Percentiles rank a stretch among this genome's conserved stretches.
phyloP scores from a whole-genome alignment of 2,797 vertebrate species.

The Cetoscarus ocellatus region DNA sequence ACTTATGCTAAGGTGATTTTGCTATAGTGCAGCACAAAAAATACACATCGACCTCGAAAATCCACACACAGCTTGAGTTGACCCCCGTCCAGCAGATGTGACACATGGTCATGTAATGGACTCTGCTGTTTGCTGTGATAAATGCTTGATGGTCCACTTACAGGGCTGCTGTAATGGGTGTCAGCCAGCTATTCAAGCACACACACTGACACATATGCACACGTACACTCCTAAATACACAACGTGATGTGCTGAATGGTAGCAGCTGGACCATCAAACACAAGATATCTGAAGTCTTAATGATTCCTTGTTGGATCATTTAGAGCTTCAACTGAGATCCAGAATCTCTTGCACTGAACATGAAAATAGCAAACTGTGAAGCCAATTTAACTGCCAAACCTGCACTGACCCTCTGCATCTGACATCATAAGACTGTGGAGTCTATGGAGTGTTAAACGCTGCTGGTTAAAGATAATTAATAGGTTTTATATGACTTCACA shows the following conservation, averaged over 20 bases:
- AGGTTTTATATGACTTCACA: too few species aligned
- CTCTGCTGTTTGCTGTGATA: constrained; percentile 63
- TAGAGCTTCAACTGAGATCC: too few species aligned
- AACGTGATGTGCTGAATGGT: constrained; percentile 5
- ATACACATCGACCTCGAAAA: neutral
- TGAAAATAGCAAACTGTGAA: too few species aligned
- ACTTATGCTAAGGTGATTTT: constrained; percentile 32
- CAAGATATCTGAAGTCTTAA: too few species aligned
- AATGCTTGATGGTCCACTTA: constrained; percentile 66
- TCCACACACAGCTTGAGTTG: constrained; percentile 40
- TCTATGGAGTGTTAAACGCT: too few species aligned
- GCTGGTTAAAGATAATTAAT: too few species aligned
- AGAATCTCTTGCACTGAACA: too few species aligned
- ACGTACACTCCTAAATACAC: constrained; percentile 13
- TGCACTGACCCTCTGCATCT: too few species aligned
- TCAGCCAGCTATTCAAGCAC: constrained; percentile 23
- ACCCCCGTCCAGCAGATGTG: constrained; percentile 57
- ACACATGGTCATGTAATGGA: constrained; percentile 65
- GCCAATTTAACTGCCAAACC: too few species aligned
- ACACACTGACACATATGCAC: constrained; percentile 15
- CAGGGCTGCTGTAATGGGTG: constrained; percentile 31
- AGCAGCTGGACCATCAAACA: constrained; percentile 8
- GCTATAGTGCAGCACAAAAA: constrained; percentile 6
- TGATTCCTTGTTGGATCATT: too few species aligned
- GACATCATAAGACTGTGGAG: too few species aligned